These are phyloP conservation scores for Hipposideros armiger DNA, from an alignment of 2,113 vertebrate species.

Conservation along the genomic window DNA sequence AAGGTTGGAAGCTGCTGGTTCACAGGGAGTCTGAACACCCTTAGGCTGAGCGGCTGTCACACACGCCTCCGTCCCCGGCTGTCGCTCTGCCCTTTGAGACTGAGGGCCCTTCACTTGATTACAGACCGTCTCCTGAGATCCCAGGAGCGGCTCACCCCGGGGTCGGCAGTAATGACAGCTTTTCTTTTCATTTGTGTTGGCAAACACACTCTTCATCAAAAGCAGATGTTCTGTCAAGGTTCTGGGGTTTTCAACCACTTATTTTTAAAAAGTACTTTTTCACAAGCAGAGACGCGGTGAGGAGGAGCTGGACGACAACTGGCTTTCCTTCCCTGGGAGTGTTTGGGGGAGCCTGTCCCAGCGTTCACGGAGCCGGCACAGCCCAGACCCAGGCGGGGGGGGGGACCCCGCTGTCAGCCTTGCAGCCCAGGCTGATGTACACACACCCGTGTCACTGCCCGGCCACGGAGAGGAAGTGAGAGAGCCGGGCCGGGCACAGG, in stretches of 20 bases:
- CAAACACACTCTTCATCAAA: neutral
- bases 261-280: neutral
- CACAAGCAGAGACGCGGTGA: too few relatives aligned
- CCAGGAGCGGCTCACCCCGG: neutral
- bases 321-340: rapidly evolving
- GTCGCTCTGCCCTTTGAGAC: neutral
- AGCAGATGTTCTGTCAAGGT: neutral
- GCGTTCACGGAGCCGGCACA: neutral
- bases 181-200: neutral
- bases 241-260: neutral
- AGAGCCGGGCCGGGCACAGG: neutral
- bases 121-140: neutral
- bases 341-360: neutral
- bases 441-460: too few relatives aligned
- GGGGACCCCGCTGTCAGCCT: too few relatives aligned
- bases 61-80: neutral
- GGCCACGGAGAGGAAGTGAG: too few relatives aligned
- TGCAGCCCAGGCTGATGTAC: too few relatives aligned
- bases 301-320: neutral
- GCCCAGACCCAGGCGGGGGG: rapidly evolving
- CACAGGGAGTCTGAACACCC: neutral
- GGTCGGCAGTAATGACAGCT: too few relatives aligned
- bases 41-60: neutral
- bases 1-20: too few relatives aligned
- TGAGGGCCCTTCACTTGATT: neutral